Evolutionary conservation across 1,140 invertebrate genomes (phyloP).

Genomic region (Microvelia longipes): DNA sequence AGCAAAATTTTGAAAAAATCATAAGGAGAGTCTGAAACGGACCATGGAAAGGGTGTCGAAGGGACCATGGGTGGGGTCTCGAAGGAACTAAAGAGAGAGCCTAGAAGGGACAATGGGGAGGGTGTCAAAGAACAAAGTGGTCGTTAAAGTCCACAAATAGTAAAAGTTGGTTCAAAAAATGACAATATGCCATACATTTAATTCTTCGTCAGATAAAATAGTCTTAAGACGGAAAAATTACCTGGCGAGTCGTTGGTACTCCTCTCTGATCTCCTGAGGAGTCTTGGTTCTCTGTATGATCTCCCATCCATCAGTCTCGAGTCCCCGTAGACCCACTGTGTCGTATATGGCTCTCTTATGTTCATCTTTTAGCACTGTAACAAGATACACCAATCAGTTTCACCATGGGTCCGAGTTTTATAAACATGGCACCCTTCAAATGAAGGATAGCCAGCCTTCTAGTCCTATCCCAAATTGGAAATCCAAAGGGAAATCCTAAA

Average conservation of each 20-base stretch:
- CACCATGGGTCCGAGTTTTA: no score
- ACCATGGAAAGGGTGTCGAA: background rate
- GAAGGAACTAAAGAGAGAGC: background rate
- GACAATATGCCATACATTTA: no score
- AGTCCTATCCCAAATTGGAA: no score
- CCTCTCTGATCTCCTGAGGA: constrained; percentile 82
- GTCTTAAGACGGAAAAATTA: no score
- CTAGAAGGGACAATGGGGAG: background rate
- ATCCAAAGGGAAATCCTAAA: no score
- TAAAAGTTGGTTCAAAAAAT: no score
- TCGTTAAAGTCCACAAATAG: no score
- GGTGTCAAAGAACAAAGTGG: constrained; percentile 36
- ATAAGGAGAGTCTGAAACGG: background rate
- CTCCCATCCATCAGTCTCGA: constrained; percentile 85
- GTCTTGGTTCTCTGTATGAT: constrained; percentile 77
- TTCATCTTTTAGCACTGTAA: constrained; percentile 58
- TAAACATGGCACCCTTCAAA: no score
- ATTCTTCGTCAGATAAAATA: no score
- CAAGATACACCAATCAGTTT: constrained; percentile 22
- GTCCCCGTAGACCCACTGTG: constrained; percentile 55
- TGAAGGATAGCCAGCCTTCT: no score
- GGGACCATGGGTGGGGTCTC: background rate
- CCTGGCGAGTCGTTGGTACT: constrained; percentile 70
- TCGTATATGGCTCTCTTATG: constrained; percentile 69
- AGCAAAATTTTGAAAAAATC: no score